Base-by-base conservation (phyloP, 2,797 vertebrate species). In the Parambassis ranga region DNA sequence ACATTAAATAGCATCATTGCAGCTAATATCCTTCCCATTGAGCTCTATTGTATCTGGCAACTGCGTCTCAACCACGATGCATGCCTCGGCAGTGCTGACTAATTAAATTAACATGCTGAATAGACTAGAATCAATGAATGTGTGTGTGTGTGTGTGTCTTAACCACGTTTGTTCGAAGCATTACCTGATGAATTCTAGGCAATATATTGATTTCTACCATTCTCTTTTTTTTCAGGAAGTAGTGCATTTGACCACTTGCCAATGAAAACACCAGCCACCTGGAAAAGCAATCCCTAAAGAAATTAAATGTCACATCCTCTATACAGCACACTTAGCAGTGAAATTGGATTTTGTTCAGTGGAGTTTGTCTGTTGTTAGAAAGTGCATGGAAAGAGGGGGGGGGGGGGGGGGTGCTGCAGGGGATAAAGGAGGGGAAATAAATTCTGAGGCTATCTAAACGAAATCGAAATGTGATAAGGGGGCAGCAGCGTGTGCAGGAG, bases 221-320 rank as follows among this genome's bases (percentile, higher is more conserved):
- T 62, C 10, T 38, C 33, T 52, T 27, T 36, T 49, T 70, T 39
- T 49, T 53, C 38, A 64, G 32, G 59, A 81, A 65, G 41, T 71
- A 65, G 50, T 35, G 56, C 71, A 48, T 69, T 78, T 81, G 31
- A 64, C 38, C 61, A 48, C 26, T 64, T 79, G 74, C 41, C 55
- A 68, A 60, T 62, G 44, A 73, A 44, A 77, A 46, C 57, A 28
- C 13, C 20, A 60, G 33, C 46, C 48, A 55, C 33, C 38, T 35
- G 65, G 67, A 76, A 71, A 85, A 65, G 35, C 27, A 58, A 59
- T 75, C 75, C 79, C 58, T 75, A 62, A 83, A 82, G 81, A 84
- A 86, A 88, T 89, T 68, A 83, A 84, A 86, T 88, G 85, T 85
- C 84, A 83, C 81, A 79, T 83, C 60, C 76, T 73, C 74, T 63